Conservation (phyloP, 2,888 invertebrate genomes). For the Gastrophysa polygoni region DNA sequence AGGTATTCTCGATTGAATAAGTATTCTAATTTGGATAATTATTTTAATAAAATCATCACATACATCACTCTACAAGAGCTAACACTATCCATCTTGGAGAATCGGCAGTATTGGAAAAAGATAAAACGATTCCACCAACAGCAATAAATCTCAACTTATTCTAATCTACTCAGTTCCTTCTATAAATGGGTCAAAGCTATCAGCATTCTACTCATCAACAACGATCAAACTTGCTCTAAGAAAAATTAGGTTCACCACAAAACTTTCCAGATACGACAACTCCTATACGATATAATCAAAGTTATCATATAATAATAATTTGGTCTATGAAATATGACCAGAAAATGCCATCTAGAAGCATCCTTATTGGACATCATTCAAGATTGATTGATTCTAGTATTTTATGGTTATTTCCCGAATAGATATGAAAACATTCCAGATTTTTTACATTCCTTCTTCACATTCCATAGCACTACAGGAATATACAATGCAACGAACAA, state of each 20-base stretch:
- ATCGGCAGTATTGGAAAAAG: neutral
- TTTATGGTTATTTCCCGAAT: neutral
- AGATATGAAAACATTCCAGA: conserved; percentile 1
- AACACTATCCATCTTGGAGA: neutral
- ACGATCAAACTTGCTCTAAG: neutral
- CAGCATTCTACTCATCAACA: neutral
- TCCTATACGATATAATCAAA: neutral
- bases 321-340: neutral
- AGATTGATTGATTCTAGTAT: no score
- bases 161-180: neutral
- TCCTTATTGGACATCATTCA: no score
- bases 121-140: neutral
- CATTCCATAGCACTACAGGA: conserved; percentile 6
- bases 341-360: no score
- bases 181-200: neutral
- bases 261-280: neutral
- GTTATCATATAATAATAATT: neutral
- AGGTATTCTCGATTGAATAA: no score
- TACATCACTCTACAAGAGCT: no score
- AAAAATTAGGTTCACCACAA: neutral
- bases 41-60: no score
- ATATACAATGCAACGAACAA: neutral
- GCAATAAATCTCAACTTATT: neutral
- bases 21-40: no score
- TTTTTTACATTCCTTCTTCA: conserved; percentile 11